Percentiles rank a stretch among this genome's conserved stretches.
phyloP scores from a whole-genome alignment of 2,888 invertebrate genomes.

The Brachylomia viminalis region DNA sequence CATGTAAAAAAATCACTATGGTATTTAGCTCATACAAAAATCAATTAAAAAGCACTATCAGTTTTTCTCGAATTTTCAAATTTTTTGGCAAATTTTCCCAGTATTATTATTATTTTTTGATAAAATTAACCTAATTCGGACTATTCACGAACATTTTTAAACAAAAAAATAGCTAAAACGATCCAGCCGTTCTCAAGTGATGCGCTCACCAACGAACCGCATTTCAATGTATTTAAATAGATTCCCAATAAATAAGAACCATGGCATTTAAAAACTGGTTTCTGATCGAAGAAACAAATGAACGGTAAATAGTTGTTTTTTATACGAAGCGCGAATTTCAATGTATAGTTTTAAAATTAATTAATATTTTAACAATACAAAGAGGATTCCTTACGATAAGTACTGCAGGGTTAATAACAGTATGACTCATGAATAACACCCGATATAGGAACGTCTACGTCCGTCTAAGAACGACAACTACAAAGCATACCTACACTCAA shows the following conservation, averaged over 20 bases:
- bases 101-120: background rate
- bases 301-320: background rate
- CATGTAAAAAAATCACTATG: background rate
- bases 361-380: slow-evolving; percentile 57
- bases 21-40: background rate
- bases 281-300: slow-evolving; percentile 1
- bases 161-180: background rate
- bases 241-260: background rate
- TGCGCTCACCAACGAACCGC: background rate
- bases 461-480: slow-evolving; percentile 14
- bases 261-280: background rate
- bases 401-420: slow-evolving; percentile 51
- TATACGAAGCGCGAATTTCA: slow-evolving; percentile 18
- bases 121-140: background rate
- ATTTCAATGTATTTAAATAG: background rate
- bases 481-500: slow-evolving; percentile 8
- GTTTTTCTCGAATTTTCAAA: background rate
- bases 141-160: background rate
- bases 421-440: slow-evolving; percentile 62
- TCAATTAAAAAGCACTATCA: background rate
- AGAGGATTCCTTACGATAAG: slow-evolving; percentile 36
- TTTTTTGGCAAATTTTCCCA: background rate
- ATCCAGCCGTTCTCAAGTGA: background rate
- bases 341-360: slow-evolving; percentile 24
- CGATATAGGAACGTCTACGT: slow-evolving; percentile 25